Conservation (phyloP, 2,888 invertebrate species). For the Tribolium freemani region DNA sequence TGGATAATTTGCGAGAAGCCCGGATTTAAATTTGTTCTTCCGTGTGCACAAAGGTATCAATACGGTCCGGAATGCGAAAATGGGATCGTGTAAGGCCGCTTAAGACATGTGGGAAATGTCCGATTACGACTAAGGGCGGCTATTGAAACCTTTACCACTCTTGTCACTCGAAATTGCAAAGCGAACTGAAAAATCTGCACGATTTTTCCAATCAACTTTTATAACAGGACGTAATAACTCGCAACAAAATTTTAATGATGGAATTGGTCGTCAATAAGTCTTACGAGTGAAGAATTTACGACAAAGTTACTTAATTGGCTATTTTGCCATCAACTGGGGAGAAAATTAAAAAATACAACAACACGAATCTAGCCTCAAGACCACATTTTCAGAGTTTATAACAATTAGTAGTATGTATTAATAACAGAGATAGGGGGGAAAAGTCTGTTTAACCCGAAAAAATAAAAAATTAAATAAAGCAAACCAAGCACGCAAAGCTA, state of each 20-base stretch:
- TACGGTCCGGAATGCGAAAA: not conserved
- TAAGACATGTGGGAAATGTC: constrained; percentile 41
- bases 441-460: too few species aligned
- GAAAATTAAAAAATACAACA: not conserved
- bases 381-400: too few species aligned
- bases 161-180: constrained; percentile 14
- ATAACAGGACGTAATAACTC: not conserved
- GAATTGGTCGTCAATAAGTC: not conserved
- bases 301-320: not conserved
- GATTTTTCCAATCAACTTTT: not conserved
- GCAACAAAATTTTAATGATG: not conserved
- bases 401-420: too few species aligned
- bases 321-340: not conserved
- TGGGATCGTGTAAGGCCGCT: constrained; percentile 15
- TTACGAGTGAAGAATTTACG: not conserved
- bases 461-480: too few species aligned
- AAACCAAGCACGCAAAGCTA: too few species aligned
- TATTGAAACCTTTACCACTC: constrained; percentile 26
- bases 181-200: not conserved
- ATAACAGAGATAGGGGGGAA: too few species aligned
- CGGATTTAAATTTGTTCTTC: not conserved
- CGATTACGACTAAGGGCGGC: constrained; percentile 29
- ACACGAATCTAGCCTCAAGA: not conserved
- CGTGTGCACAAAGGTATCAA: not conserved
- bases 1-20: not conserved